Conservation (phyloP, 1,140 invertebrate genomes). For the Drosophila cardini region DNA sequence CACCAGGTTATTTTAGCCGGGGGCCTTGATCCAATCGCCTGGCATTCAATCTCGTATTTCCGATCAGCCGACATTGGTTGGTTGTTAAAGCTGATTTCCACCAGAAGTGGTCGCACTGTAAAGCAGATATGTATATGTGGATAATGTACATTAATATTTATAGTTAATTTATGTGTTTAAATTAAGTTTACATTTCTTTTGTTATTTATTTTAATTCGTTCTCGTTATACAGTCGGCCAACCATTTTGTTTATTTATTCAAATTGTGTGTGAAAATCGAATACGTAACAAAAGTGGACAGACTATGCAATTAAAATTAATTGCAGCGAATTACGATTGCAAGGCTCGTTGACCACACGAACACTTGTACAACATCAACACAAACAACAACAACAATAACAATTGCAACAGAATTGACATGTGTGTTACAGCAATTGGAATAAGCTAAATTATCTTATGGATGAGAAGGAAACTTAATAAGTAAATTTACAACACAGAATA, state of each 20-base stretch:
- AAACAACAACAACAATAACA: conserved; percentile 13
- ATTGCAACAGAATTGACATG: conserved; percentile 8
- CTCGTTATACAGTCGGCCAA: conserved; percentile 27
- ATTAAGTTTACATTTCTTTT: conserved; percentile 62
- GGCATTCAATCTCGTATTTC: conserved; percentile 91
- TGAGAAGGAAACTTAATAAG: too few species aligned
- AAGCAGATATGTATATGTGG: conserved; percentile 62
- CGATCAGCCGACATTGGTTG: conserved; percentile 92
- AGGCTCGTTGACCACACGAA: conserved; percentile 25
- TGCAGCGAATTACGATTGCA: conserved; percentile 74
- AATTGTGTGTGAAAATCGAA: conserved; percentile 83
- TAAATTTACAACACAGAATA: too few species aligned
- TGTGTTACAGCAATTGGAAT: conserved; percentile 8
- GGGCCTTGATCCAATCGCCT: conserved; percentile 91
- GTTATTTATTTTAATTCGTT: conserved; percentile 18
- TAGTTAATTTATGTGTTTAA: conserved; percentile 80
- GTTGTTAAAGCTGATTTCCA: conserved; percentile 91
- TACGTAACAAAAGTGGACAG: conserved; percentile 70
- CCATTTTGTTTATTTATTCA: conserved; percentile 78
- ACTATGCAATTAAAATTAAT: conserved; percentile 83
- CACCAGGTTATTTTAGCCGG: conserved; percentile 92
- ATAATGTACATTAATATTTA: conserved; percentile 66
- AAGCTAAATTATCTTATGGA: neutral
- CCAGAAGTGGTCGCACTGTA: conserved; percentile 91
- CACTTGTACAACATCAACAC: conserved; percentile 33